Evolutionary conservation across 1,140 invertebrate genomes (phyloP).

Genomic region (Heliconius himera): DNA sequence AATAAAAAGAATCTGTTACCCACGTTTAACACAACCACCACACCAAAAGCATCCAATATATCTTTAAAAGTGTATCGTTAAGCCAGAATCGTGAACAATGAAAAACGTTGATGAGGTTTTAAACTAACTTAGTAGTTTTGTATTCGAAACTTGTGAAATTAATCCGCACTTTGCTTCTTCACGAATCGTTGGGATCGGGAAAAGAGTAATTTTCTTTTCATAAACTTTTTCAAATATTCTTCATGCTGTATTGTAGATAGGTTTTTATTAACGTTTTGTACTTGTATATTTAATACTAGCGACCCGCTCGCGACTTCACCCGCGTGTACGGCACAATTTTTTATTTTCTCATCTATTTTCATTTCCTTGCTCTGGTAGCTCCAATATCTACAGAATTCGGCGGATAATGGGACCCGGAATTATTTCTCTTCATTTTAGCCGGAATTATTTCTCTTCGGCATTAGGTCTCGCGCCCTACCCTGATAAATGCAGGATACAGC

Average conservation of each 20-base stretch:
- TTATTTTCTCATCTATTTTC: too few relatives aligned
- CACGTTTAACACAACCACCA: not conserved
- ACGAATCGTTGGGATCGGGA: slow-evolving; percentile 16
- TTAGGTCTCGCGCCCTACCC: too few relatives aligned
- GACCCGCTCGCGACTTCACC: too few relatives aligned
- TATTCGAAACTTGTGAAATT: slow-evolving; percentile 15
- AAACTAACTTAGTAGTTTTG: slow-evolving; percentile 17
- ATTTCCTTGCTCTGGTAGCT: too few relatives aligned
- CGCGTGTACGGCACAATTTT: too few relatives aligned
- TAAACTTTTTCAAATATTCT: slow-evolving; percentile 16
- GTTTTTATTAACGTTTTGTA: not conserved
- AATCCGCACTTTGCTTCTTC: slow-evolving; percentile 19
- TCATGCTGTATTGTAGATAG: not conserved
- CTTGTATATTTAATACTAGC: not conserved
- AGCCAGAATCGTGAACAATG: slow-evolving; percentile 12
- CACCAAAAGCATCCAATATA: not conserved
- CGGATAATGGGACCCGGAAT: too few relatives aligned
- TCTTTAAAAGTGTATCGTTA: slow-evolving; percentile 11
- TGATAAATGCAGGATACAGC: too few relatives aligned
- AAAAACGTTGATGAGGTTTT: slow-evolving; percentile 15
- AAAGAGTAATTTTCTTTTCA: slow-evolving; percentile 18
- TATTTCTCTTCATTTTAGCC: too few relatives aligned
- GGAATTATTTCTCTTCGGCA: too few relatives aligned
- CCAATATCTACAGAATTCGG: too few relatives aligned
- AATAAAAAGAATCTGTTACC: not conserved